Base-by-base conservation (phyloP, 2,797 vertebrate species). In the Danio jaintianensis region DNA sequence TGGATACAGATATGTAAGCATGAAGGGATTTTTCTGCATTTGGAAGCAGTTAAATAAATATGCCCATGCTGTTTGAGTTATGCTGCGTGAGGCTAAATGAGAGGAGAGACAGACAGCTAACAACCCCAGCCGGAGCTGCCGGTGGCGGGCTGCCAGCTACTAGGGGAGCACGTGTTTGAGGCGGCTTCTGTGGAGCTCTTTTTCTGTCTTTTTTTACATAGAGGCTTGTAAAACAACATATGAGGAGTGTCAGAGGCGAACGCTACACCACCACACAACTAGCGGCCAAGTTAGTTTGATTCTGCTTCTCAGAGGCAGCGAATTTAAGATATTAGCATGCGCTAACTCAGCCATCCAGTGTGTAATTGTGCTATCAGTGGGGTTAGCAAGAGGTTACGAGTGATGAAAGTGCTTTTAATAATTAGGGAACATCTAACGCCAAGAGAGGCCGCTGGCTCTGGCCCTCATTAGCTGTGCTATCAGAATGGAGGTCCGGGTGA, bases 401-500 rank as follows among this genome's bases (percentile, higher is more conserved):
- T 82, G 81, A 88, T 85, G 81, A 81, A 85, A 84, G 81, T 80
- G 84, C 85, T 82, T 84, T 86, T 83, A 85, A 86, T 86, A 85
- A 88, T 86, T 81, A 85, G 84, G 64, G 81, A 75, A 78, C 48
- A 77, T 78, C 81, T 82, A 55, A 79, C 68, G 55, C 61, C 0
- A 59, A 66, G 70, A 69, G 66, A 76, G 74, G 76, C 11, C 72
- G 64, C 64, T 61, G 20, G 56, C 68, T 81, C 79, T 86, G 81
- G 83, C 84, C 81, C 82, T 85, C 84, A 84, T 87, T 84, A 87
- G 86, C 83, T 63, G 40, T 55, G 76, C 78, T 79, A 82, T 84
- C 78, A 75, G 18, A 82, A 68, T 58, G 42, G 38, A 79, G 82
- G 79, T 85, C 67, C 16, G 76, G 83, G 85, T 85, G 79, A 87